Conservation (phyloP, 1,140 invertebrate species). For the Cydia fagiglandana region DNA sequence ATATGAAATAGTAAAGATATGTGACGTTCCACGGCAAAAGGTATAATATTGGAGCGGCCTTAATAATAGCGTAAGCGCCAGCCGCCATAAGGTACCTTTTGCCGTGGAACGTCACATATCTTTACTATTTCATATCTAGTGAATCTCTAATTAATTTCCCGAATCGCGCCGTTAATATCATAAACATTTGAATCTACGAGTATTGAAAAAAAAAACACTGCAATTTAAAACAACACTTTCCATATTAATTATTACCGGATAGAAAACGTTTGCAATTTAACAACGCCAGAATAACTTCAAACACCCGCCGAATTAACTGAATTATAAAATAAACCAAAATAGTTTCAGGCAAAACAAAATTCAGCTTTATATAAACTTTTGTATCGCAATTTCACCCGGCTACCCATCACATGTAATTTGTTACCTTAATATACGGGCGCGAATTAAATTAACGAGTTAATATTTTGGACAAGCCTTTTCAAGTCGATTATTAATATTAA, state of each 20-base stretch:
- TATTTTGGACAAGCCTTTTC: not conserved
- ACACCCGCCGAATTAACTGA: not conserved
- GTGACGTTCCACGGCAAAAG: too few relatives aligned
- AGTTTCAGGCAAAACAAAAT: not conserved
- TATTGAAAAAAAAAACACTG: too few relatives aligned
- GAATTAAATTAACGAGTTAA: not conserved
- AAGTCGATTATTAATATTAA: conserved; percentile 10
- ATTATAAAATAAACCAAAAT: not conserved
- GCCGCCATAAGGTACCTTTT: too few relatives aligned
- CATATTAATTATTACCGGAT: not conserved
- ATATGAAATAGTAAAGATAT: too few relatives aligned
- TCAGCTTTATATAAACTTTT: not conserved
- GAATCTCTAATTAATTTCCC: too few relatives aligned
- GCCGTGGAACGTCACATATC: too few relatives aligned
- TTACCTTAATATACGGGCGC: not conserved
- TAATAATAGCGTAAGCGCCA: too few relatives aligned
- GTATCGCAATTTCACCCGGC: not conserved
- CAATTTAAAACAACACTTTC: too few relatives aligned
- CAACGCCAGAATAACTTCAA: not conserved
- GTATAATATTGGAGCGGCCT: too few relatives aligned
- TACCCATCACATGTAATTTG: not conserved
- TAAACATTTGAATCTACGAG: too few relatives aligned
- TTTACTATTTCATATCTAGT: too few relatives aligned
- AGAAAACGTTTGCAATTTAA: not conserved
- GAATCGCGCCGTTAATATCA: too few relatives aligned